These are phyloP conservation scores for Mimumesa dahlbomi DNA, from an alignment of 2,888 invertebrate genomes.

Conservation along the genomic window DNA sequence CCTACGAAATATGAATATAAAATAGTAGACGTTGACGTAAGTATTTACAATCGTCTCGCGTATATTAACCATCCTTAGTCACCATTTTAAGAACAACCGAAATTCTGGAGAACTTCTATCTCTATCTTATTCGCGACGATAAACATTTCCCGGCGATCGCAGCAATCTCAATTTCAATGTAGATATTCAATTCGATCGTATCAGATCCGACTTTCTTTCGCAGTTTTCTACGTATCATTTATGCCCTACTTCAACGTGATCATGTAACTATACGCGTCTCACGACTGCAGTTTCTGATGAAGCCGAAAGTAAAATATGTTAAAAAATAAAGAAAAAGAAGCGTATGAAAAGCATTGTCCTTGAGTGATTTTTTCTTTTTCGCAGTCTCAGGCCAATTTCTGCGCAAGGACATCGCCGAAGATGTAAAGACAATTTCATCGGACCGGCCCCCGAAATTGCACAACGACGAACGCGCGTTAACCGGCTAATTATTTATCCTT, in stretches of 20 bases:
- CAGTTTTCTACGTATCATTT: background rate
- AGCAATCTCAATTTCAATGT: no score
- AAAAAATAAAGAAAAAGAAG: background rate
- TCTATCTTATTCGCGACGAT: no score
- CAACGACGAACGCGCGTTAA: background rate
- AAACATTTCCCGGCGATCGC: no score
- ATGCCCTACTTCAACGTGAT: constrained; percentile 2
- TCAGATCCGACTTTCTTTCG: background rate
- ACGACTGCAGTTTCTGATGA: background rate
- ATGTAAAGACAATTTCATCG: background rate
- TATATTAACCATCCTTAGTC: no score
- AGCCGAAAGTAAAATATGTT: background rate
- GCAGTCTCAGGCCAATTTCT: background rate
- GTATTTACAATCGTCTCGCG: no score
- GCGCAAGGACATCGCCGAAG: background rate
- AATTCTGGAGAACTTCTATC: no score
- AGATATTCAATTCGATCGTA: background rate
- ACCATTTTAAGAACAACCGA: no score
- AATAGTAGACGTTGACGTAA: no score
- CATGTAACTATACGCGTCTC: background rate
- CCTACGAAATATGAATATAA: no score
- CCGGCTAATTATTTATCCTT: constrained; percentile 12
- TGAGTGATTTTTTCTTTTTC: background rate
- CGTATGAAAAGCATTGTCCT: background rate
- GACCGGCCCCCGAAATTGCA: background rate